Evolutionary conservation across 1,140 invertebrate species (phyloP), one percentile per base, ranked within the genome.

Genomic region (honey bee (Apis mellifera)): DNA sequence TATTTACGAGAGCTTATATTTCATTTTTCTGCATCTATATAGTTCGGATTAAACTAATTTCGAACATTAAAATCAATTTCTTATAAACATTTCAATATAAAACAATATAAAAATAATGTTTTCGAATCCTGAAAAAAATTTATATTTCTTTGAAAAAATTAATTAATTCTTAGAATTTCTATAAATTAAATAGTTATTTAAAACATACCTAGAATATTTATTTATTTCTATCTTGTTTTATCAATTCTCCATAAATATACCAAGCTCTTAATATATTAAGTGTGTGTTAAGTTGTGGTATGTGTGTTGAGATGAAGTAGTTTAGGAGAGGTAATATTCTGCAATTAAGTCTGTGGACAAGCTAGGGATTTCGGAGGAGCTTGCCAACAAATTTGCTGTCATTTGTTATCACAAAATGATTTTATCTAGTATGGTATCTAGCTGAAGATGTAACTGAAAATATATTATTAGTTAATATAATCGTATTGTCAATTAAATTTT

Each of bases 321-420:
- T 69, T 19, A 50, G 11, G 7, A 26, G 23, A 72, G 55, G 52
- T 72, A 72, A 72, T 72, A 72, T 72, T 55, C 70, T 23, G 70
- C 52, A 54, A 72, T 72, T 72, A 72, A 72, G 70, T 19, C 70
- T 57, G 70, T 69, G 66, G 50, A 72, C 23, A 57, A 19, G 52
- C 23, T 32, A 26, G 26, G 48, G 66, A 69, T 69, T 26, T 54
- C 13, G 9, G 52, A 17, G 50, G 12, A 72, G 70, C 52, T 72
- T 19, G 50, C 52, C 17, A 32, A 26, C 23, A 72, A 72, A 72
- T 72, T 72, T 32, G 52, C 70, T 21, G 70, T 21, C 70, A 48
- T 57, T 69, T 42, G 66, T 69, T 69, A 69, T 23, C 66, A 15
- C 48, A n/a, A 50, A 69, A 69, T 52, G 21, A 52, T 69, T 69